A percentile compares a stretch with the other conserved stretches of the same genome.
Evolutionary conservation across 1,140 invertebrate genomes (phyloP).

Genomic region (Yoshiicerus persimilis): DNA sequence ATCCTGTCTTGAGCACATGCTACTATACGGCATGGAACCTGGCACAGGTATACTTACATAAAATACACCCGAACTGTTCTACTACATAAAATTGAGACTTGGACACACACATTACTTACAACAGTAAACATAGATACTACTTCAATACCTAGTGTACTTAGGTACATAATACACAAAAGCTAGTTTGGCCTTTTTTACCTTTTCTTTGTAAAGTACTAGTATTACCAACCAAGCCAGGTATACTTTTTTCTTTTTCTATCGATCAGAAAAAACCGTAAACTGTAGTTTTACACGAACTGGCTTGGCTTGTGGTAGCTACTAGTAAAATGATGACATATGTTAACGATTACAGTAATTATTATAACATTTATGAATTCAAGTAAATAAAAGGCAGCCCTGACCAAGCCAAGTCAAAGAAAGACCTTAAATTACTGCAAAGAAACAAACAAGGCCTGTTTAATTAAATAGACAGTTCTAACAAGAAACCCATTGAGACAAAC

Average conservation of each 20-base stretch:
- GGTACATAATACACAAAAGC: background rate
- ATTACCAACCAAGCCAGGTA: background rate
- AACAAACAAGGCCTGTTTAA: background rate
- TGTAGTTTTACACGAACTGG: background rate
- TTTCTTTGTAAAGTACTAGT: background rate
- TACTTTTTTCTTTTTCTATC: background rate
- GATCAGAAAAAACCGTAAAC: background rate
- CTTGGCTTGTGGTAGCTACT: background rate
- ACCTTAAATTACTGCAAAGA: background rate
- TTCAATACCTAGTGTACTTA: background rate
- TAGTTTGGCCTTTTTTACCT: background rate
- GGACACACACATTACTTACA: background rate
- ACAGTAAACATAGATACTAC: background rate
- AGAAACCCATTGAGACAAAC: background rate
- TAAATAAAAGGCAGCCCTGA: background rate
- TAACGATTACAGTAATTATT: background rate
- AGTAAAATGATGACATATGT: background rate
- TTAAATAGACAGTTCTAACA: constrained; percentile 15
- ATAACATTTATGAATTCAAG: background rate
- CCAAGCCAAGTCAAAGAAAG: background rate
- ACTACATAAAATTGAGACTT: background rate
- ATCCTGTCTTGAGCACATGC: constrained; percentile 6
- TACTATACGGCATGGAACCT: too few species aligned
- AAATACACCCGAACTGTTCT: background rate
- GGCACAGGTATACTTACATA: too few species aligned